Evolutionary conservation across 2,888 invertebrate genomes (phyloP).

Genomic region (Hermaeophaga mercurialis): DNA sequence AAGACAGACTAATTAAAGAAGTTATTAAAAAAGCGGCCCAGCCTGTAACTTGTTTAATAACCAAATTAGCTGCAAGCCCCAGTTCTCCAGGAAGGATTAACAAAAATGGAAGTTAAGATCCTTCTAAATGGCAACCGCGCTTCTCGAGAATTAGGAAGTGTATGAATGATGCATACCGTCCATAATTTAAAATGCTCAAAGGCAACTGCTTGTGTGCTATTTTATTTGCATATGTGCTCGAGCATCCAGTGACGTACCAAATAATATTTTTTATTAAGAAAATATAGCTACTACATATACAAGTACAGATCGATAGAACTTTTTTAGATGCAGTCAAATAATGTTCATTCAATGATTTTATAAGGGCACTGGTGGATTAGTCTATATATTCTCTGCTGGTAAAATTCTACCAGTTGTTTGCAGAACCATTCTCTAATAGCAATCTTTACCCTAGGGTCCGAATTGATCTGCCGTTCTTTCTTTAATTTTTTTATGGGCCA

Average conservation of each 20-base stretch:
- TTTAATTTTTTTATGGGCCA: too few species aligned
- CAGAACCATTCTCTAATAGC: too few species aligned
- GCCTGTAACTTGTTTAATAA: constrained; percentile 5
- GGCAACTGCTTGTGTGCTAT: constrained; percentile 28
- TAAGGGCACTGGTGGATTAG: too few species aligned
- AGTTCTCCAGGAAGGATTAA: constrained; percentile 17
- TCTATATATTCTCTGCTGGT: too few species aligned
- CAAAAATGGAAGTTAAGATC: constrained; percentile 23
- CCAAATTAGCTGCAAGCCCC: constrained; percentile 6
- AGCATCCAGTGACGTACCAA: constrained; percentile 6
- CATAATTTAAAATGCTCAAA: constrained; percentile 35
- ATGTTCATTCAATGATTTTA: too few species aligned
- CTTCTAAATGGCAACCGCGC: constrained; percentile 20
- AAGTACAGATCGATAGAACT: too few species aligned
- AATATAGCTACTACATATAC: too few species aligned
- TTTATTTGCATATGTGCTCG: constrained; percentile 28
- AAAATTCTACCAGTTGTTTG: too few species aligned
- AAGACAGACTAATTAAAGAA: constrained; percentile 8
- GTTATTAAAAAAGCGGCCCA: neutral
- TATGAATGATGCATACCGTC: constrained; percentile 36
- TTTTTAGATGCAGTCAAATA: too few species aligned
- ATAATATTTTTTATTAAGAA: too few species aligned
- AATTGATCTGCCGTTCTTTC: too few species aligned
- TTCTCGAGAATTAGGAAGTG: constrained; percentile 29
- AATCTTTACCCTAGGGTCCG: too few species aligned